Percentiles rank a stretch among this genome's conserved stretches.
Evolutionary conservation across 2,113 vertebrate species (phyloP).

Genomic region (Thalassarche chlororhynchos): DNA sequence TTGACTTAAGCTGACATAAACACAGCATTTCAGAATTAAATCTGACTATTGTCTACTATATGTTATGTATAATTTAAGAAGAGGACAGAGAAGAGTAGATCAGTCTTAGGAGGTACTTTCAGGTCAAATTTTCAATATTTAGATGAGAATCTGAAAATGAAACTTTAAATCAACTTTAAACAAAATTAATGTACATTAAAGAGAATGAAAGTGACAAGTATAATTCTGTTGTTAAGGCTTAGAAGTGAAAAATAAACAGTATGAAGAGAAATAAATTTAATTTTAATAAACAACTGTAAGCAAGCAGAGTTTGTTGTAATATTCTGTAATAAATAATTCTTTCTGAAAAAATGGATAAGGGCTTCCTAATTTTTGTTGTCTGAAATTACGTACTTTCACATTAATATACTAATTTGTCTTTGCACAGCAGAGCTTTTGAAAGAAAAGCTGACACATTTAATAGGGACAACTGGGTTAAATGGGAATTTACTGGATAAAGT

Average conservation of each 20-base stretch:
- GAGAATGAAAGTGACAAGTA: not conserved
- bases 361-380: not conserved
- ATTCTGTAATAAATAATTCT: not conserved
- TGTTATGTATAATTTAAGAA: not conserved
- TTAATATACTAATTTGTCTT: constrained; percentile 14
- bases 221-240: not conserved
- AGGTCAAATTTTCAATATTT: not conserved
- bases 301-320: not conserved
- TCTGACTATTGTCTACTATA: not conserved
- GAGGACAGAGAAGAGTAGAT: not conserved
- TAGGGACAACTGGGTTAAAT: constrained; percentile 60
- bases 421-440: not conserved
- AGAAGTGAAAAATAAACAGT: not conserved
- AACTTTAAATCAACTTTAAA: constrained; percentile 9
- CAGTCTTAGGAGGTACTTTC: not conserved
- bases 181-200: not conserved
- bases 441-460: constrained; percentile 49
- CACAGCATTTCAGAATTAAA: not conserved
- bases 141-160: not conserved
- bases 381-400: not conserved
- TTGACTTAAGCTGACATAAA: not conserved
- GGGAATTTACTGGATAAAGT: constrained; percentile 58
- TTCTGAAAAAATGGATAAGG: not conserved
- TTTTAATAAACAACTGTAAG: not conserved
- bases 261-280: not conserved